These are phyloP conservation scores for Leptarthrus brevirostris DNA, from an alignment of 2,888 invertebrate species.

Conservation along the genomic window DNA sequence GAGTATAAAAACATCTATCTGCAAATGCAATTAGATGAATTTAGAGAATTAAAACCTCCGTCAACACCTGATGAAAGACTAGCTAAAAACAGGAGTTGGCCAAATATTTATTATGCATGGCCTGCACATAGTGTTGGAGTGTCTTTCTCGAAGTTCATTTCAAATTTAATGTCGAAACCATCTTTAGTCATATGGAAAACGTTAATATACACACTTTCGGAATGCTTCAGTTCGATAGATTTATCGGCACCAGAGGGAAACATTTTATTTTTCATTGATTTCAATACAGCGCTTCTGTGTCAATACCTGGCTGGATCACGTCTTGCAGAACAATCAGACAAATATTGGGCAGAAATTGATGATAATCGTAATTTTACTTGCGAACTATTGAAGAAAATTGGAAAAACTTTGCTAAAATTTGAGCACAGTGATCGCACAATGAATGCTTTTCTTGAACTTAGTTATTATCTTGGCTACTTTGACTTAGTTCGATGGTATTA, in stretches of 20 bases:
- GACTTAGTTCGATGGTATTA: slow-evolving; percentile 61
- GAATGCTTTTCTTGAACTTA: slow-evolving; percentile 63
- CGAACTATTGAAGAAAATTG: slow-evolving; percentile 60
- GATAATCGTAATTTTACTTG: slow-evolving; percentile 57
- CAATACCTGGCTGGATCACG: slow-evolving; percentile 63
- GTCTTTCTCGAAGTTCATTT: slow-evolving; percentile 62
- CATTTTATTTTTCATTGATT: slow-evolving; percentile 61
- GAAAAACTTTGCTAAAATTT: slow-evolving; percentile 59
- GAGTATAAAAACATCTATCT: slow-evolving; percentile 54
- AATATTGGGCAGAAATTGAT: slow-evolving; percentile 58
- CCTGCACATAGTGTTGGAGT: slow-evolving; percentile 60
- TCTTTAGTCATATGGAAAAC: slow-evolving; percentile 65
- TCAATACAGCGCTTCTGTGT: slow-evolving; percentile 61
- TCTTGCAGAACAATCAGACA: slow-evolving; percentile 63
- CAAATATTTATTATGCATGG: slow-evolving; percentile 59
- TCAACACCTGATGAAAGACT: background rate
- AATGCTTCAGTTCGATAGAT: slow-evolving; percentile 43
- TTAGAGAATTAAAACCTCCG: slow-evolving; percentile 50
- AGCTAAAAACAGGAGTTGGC: slow-evolving; percentile 53
- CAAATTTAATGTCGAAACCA: slow-evolving; percentile 62
- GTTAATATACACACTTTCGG: slow-evolving; percentile 59
- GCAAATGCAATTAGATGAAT: slow-evolving; percentile 57
- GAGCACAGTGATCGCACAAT: slow-evolving; percentile 64
- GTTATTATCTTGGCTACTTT: slow-evolving; percentile 59
- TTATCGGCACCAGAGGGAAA: slow-evolving; percentile 56